Conservation (phyloP, 2,888 invertebrate species). For the Cryptocephalus moraei region DNA sequence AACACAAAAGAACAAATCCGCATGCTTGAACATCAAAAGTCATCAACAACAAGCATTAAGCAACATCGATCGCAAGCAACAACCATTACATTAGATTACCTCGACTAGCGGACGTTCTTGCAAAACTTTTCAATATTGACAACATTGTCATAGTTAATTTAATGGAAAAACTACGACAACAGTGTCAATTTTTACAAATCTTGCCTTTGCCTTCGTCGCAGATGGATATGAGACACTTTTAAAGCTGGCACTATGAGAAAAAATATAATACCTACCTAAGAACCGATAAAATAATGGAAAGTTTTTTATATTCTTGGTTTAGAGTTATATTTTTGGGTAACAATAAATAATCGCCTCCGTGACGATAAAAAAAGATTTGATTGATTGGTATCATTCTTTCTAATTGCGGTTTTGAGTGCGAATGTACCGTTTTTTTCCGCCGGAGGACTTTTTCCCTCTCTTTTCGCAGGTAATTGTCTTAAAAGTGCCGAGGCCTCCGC, state of each 20-base stretch:
- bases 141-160: conserved; percentile 25
- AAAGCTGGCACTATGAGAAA: no score
- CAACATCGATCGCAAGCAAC: background rate
- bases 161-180: conserved; percentile 25
- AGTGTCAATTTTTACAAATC: conserved; percentile 26
- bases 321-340: no score
- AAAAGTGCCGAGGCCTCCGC: background rate
- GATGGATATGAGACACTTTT: background rate
- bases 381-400: no score
- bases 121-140: conserved; percentile 26
- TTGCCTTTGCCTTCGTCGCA: conserved; percentile 7
- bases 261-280: no score
- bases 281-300: no score
- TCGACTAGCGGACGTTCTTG: conserved; percentile 2
- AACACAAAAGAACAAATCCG: no score
- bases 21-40: no score
- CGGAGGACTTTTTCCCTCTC: background rate
- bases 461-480: background rate
- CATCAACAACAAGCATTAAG: background rate
- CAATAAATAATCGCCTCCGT: no score
- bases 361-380: no score
- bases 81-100: background rate
- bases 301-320: no score
- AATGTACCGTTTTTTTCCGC: no score
- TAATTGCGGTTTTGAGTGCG: no score